These are phyloP conservation scores for Drosophila hawaiiensis DNA, from an alignment of 2,888 invertebrate genomes.

Conservation along the genomic window DNA sequence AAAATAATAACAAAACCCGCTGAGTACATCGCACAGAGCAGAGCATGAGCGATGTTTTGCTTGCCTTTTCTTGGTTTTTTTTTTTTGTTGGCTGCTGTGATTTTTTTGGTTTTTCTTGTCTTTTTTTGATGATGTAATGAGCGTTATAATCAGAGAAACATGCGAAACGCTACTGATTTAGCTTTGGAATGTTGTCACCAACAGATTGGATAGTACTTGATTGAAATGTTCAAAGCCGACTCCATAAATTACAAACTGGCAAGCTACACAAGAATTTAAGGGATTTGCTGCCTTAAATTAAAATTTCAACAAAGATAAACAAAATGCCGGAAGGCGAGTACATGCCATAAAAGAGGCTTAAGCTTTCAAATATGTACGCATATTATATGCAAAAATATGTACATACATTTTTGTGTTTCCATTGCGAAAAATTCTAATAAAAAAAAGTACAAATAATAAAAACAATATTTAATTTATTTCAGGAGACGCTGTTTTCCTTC, in stretches of 20 bases:
- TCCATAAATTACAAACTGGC: conserved; percentile 55
- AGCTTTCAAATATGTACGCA: background rate
- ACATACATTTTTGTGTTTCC: background rate
- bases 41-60: conserved; percentile 67
- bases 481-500: background rate
- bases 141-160: conserved; percentile 74
- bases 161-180: conserved; percentile 54
- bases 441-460: background rate
- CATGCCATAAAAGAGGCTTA: background rate
- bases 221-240: conserved; percentile 54
- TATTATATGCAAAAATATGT: background rate
- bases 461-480: background rate
- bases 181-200: conserved; percentile 42
- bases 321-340: background rate
- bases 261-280: conserved; percentile 27
- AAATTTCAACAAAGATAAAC: conserved; percentile 9
- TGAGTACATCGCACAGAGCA: conserved; percentile 7
- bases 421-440: background rate
- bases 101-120: conserved; percentile 1
- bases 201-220: conserved; percentile 54
- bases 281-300: conserved; percentile 18
- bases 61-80: conserved; percentile 18
- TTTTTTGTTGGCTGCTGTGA: background rate
- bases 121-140: conserved; percentile 71
- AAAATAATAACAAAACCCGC: conserved; percentile 74